Percentiles rank a stretch among this genome's conserved stretches.
These are phyloP conservation scores for Coptodon rendalli DNA, from an alignment of 2,113 vertebrate genomes.

Conservation along the genomic window DNA sequence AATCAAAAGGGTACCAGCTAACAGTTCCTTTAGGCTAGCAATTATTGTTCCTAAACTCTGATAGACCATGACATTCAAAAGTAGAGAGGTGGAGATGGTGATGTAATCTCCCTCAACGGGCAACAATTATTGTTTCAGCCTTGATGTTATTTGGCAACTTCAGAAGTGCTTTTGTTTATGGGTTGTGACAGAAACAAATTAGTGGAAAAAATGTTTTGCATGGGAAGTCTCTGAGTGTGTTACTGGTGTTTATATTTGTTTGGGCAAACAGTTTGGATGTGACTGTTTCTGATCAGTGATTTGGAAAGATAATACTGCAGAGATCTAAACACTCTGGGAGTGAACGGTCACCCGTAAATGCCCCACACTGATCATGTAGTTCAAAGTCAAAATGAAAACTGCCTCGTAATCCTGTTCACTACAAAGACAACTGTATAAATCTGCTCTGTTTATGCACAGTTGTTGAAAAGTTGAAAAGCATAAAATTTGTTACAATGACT, in stretches of 20 bases:
- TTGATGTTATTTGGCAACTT: not conserved
- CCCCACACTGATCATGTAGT: not conserved
- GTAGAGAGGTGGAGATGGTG: not conserved
- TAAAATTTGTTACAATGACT: not conserved
- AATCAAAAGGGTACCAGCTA: not conserved
- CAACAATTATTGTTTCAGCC: not conserved
- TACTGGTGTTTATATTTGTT: not conserved
- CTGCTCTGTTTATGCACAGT: not conserved
- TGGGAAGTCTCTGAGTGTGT: not conserved
- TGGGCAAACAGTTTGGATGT: not conserved
- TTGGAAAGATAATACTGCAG: not conserved
- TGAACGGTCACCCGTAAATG: not conserved
- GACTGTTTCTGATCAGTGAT: not conserved
- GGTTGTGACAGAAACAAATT: not conserved
- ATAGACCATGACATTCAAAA: not conserved
- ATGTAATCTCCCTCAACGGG: not conserved
- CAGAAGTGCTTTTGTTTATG: not conserved
- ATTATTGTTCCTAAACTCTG: not conserved
- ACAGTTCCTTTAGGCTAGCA: not conserved
- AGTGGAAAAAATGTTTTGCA: not conserved
- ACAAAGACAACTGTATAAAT: not conserved
- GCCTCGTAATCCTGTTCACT: not conserved
- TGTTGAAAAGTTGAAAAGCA: not conserved
- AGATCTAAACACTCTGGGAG: not conserved
- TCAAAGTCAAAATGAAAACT: not conserved